Evolutionary conservation across 2,888 invertebrate species (phyloP).

Genomic region (Mesorhabditis sp.): DNA sequence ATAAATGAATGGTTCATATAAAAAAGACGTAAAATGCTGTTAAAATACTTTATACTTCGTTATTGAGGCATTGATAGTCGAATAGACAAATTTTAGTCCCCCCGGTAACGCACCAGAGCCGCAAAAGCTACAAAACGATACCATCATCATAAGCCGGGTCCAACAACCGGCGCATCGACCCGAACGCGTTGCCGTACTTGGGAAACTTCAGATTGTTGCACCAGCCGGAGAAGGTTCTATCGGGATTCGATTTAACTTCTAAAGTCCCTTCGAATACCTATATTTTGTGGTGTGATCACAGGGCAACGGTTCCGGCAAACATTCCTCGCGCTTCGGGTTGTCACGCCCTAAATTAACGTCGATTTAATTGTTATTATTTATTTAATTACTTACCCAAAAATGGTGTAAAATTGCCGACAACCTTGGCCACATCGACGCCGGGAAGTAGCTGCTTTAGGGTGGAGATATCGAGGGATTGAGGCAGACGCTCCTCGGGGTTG

Average conservation of each 20-base stretch:
- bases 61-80: too few species aligned
- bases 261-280: slow-evolving; percentile 46
- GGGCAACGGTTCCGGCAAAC: slow-evolving; percentile 54
- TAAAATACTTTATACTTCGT: too few species aligned
- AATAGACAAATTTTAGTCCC: neutral
- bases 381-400: slow-evolving; percentile 32
- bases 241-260: neutral
- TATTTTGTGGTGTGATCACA: slow-evolving; percentile 63
- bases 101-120: neutral
- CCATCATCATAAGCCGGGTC: slow-evolving; percentile 78
- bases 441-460: slow-evolving; percentile 53
- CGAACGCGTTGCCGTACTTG: slow-evolving; percentile 53
- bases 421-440: slow-evolving; percentile 46
- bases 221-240: slow-evolving; percentile 74
- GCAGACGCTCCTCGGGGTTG: slow-evolving; percentile 41
- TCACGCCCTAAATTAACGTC: slow-evolving; percentile 12
- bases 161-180: slow-evolving; percentile 45
- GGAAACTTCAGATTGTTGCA: slow-evolving; percentile 72
- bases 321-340: slow-evolving; percentile 33
- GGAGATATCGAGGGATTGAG: slow-evolving; percentile 44
- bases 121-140: slow-evolving; percentile 9
- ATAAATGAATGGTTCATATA: too few species aligned
- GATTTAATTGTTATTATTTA: neutral
- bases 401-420: slow-evolving; percentile 52
- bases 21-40: too few species aligned